Percentiles rank a stretch among this genome's conserved stretches.
Conservation (phyloP, 2,113 vertebrate species). For the Bubo bubo region DNA sequence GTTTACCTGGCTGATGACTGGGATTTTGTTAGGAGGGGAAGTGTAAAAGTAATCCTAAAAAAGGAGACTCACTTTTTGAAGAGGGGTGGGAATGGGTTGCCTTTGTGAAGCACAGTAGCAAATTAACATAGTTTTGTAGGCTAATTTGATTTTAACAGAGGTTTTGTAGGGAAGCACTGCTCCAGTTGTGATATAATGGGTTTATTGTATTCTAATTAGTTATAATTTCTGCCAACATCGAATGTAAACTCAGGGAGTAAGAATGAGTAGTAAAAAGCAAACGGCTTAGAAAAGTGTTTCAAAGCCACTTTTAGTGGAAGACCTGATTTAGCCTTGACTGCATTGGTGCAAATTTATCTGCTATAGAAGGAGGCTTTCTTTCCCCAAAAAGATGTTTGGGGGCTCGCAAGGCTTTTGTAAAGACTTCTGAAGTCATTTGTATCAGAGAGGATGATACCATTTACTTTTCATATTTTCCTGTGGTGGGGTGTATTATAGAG, state of each 20-base stretch:
- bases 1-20: background rate
- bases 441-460: accelerated
- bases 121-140: background rate
- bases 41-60: background rate
- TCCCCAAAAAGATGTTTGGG: background rate
- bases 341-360: background rate
- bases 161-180: background rate
- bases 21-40: background rate
- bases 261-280: background rate
- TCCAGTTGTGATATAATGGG: background rate
- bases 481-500: background rate
- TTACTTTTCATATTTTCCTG: background rate
- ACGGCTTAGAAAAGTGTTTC: background rate
- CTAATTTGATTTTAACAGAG: background rate
- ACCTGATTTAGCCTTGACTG: background rate
- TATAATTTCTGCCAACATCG: background rate
- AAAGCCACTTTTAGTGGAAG: background rate
- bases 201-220: background rate
- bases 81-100: background rate
- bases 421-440: background rate
- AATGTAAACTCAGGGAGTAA: background rate
- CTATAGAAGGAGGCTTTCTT: background rate
- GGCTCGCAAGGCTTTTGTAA: background rate
- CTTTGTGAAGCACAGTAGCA: background rate
- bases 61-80: background rate